Percentiles rank a stretch among this genome's conserved stretches.
These are phyloP conservation scores for Lepidurus couesii DNA, from an alignment of 1,140 invertebrate genomes.

Conservation along the genomic window DNA sequence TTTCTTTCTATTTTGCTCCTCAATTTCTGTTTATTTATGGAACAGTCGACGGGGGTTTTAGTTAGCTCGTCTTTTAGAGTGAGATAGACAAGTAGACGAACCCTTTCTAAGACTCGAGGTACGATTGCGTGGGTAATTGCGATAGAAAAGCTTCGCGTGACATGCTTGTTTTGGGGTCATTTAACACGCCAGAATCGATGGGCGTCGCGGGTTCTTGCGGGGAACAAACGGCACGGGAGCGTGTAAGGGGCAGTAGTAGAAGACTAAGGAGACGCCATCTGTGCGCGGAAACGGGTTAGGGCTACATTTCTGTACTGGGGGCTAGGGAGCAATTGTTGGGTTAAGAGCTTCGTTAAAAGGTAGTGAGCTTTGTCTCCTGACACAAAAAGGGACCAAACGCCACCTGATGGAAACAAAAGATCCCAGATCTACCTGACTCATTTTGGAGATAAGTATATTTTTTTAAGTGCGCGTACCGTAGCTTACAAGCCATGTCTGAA, in stretches of 20 bases:
- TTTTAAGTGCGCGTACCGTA: too few relatives aligned
- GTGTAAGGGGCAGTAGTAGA: not conserved
- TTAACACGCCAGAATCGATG: slow-evolving; percentile 13
- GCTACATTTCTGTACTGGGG: not conserved
- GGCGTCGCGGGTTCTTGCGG: not conserved
- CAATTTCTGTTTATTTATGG: not conserved
- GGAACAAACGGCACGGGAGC: not conserved
- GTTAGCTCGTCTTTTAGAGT: not conserved
- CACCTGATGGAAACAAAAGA: too few relatives aligned
- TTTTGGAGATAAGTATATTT: too few relatives aligned
- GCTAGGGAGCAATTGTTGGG: too few relatives aligned
- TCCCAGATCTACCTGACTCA: too few relatives aligned
- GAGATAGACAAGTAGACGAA: not conserved
- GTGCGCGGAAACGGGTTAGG: not conserved
- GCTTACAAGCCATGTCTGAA: too few relatives aligned
- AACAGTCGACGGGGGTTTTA: not conserved
- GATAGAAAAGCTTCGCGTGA: not conserved
- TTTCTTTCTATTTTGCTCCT: not conserved
- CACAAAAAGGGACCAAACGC: too few relatives aligned
- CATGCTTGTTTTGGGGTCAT: slow-evolving; percentile 10
- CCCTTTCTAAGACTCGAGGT: not conserved
- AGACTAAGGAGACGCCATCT: not conserved
- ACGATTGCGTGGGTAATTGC: not conserved
- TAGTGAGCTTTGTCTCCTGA: too few relatives aligned
- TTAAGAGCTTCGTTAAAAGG: too few relatives aligned